phyloP scores from a whole-genome alignment of 1,140 invertebrate genomes.

The Nasonia giraulti region DNA sequence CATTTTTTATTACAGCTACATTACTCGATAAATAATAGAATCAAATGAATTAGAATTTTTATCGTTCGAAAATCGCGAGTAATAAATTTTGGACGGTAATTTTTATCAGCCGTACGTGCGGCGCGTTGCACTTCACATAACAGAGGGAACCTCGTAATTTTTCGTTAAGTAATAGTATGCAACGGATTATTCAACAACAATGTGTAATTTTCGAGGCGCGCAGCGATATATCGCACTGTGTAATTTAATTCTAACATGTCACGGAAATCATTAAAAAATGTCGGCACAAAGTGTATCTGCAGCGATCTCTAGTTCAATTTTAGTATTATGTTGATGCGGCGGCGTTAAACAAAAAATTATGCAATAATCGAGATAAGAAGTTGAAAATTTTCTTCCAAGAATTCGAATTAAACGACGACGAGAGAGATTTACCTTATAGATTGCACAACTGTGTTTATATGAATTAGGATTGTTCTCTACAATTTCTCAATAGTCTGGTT shows the following conservation, averaged over 20 bases:
- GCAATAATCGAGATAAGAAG: neutral
- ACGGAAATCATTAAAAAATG: constrained; percentile 18
- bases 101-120: too few relatives aligned
- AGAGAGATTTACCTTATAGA: neutral
- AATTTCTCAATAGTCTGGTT: too few relatives aligned
- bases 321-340: neutral
- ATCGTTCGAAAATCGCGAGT: too few relatives aligned
- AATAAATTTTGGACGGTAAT: too few relatives aligned
- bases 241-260: constrained; percentile 1
- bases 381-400: neutral
- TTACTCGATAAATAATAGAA: too few relatives aligned
- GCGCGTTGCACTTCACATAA: too few relatives aligned
- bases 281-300: neutral
- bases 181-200: constrained; percentile 11
- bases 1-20: neutral
- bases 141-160: neutral
- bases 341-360: neutral
- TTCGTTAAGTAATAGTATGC: constrained; percentile 1
- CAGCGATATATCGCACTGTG: constrained; percentile 2
- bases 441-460: neutral
- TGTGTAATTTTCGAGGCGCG: neutral
- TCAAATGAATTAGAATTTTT: too few relatives aligned
- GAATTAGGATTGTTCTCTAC: too few relatives aligned
- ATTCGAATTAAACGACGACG: neutral
- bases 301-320: neutral